Base-by-base conservation (phyloP, 2,888 invertebrate species). In the Nemotelus nigrinus region DNA sequence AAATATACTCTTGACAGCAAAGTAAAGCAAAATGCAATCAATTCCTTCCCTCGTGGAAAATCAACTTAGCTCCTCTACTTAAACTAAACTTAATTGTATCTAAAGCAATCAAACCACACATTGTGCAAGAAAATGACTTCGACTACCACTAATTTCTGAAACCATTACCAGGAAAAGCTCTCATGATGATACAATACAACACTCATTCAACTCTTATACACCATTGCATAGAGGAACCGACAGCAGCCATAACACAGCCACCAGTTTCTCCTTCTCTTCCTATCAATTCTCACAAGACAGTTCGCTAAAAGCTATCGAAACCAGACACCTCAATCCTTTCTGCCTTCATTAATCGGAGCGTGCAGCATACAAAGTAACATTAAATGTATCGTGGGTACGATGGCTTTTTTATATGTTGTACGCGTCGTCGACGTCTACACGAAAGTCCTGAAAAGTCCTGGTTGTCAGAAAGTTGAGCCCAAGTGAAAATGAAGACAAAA, bases 241-340 rank as follows among this genome's bases (percentile, higher is more conserved):
- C 63, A 63, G 39, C 43, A 3, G 8, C 50, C 50, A 1, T 1
- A 8, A 8, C 50, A 50, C 6, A 63, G 8, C 63, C 63, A 41
- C 63, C 43, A 8, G 7, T 43, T 43, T 63, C 63, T 43, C 63
- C 7, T 7, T 8, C 63, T 63, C 39, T 3, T 39, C 4, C 7
- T 25, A 25, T 25, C 25, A 25, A 25, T 25, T 25, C 25, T 25
- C 25, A 25, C 25, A 25, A 63, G 43, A 63, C 43, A 43, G 10
- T 63, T 63, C 39, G 25, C 43, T 63, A 63, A 65, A 65, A 47
- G 65, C 65, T 65, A 39, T 65, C 45, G 65, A 3, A 65, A 65
- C 65, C 65, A 43, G 3, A 45, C 45, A 65, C 65, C 65, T 65
- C 65, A 65, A 65, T 65, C 65, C 65, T 65, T 65, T 65, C 25